phyloP scores from a whole-genome alignment of 2,113 vertebrate genomes.

The Candoia aspera region DNA sequence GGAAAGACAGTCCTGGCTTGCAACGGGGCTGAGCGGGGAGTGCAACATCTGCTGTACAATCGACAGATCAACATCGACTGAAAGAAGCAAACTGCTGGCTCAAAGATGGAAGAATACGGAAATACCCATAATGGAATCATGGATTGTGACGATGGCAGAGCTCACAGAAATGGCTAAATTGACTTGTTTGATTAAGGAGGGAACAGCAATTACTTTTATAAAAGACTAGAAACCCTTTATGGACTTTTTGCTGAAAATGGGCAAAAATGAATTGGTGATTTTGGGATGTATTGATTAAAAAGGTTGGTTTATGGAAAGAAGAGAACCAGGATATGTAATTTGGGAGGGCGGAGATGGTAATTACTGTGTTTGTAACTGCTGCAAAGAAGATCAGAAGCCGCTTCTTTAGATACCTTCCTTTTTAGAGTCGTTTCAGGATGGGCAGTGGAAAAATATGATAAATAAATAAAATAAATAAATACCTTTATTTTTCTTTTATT shows the following conservation, averaged over 20 bases:
- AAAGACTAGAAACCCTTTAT: background rate
- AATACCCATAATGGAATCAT: background rate
- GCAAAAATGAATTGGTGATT: background rate
- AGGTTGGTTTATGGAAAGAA: background rate
- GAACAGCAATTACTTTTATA: background rate
- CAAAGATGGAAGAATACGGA: background rate
- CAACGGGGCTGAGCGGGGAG: background rate
- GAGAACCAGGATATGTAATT: background rate
- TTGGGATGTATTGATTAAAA: background rate
- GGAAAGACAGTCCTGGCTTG: background rate
- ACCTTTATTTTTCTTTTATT: background rate
- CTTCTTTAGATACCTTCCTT: background rate
- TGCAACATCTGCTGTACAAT: background rate
- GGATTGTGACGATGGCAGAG: background rate
- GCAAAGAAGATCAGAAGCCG: background rate
- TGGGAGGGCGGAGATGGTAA: no score
- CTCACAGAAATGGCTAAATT: background rate
- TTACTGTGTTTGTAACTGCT: background rate
- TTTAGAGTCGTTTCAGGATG: no score
- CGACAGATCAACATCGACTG: no score
- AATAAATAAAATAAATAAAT: no score
- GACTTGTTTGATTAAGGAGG: background rate
- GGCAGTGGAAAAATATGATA: no score
- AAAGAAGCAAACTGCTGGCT: background rate
- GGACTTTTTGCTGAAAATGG: background rate